Percentiles rank a stretch among this genome's conserved stretches.
phyloP scores from a whole-genome alignment of 2,888 invertebrate genomes.

The Nemotelus pantherinus region DNA sequence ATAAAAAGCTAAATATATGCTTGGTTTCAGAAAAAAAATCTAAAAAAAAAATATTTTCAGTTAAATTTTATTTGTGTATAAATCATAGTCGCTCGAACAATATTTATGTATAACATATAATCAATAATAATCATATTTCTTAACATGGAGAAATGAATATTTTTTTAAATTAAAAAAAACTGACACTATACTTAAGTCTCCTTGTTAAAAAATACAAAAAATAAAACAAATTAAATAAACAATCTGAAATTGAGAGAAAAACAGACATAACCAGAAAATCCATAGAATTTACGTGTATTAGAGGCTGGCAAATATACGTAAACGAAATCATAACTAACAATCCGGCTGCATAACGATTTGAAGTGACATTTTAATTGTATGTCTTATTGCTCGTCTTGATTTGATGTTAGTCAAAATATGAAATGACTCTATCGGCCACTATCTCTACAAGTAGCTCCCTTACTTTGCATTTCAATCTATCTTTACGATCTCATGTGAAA shows the following conservation, averaged over 20 bases:
- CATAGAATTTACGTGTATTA: conserved; percentile 28
- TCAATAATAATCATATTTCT: conserved; percentile 19
- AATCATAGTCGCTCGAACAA: neutral
- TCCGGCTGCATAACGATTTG: too few species aligned
- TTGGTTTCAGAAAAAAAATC: conserved; percentile 47
- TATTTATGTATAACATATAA: conserved; percentile 10
- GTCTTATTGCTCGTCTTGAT: too few species aligned
- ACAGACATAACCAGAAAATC: neutral
- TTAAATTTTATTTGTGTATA: neutral
- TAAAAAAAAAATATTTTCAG: conserved; percentile 44
- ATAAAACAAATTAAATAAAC: conserved; percentile 19
- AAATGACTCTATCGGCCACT: too few species aligned
- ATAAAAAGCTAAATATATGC: neutral
- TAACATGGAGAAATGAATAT: conserved; percentile 32
- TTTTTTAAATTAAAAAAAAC: conserved; percentile 20
- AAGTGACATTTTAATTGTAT: too few species aligned
- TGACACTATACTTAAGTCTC: conserved; percentile 23
- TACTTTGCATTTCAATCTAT: neutral
- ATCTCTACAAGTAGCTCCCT: neutral
- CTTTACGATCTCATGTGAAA: too few species aligned
- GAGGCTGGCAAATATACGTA: conserved; percentile 43
- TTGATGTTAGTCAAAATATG: too few species aligned
- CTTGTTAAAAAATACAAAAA: conserved; percentile 14
- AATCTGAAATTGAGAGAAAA: neutral
- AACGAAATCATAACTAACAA: neutral